These are phyloP conservation scores for Meloidogyne exigua DNA, from an alignment of 1,140 invertebrate genomes.

Conservation along the genomic window DNA sequence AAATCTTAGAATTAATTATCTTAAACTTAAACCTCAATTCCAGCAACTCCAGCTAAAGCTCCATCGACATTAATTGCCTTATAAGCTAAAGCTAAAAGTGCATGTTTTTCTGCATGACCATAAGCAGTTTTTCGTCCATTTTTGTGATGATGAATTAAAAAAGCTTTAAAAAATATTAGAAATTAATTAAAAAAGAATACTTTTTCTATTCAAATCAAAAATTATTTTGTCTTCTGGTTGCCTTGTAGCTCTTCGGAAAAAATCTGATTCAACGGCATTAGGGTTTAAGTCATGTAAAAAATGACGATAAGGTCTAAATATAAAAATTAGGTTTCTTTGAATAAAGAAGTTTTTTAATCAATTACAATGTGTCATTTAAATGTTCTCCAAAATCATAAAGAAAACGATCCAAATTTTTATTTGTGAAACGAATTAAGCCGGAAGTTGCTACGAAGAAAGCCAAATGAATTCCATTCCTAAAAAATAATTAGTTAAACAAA, in stretches of 20 bases:
- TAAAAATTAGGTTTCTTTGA: too few relatives aligned
- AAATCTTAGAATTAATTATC: too few relatives aligned
- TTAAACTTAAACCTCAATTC: conserved; percentile 61
- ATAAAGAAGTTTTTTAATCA: too few relatives aligned
- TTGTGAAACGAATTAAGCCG: conserved; percentile 59
- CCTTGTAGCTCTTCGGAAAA: conserved; percentile 57
- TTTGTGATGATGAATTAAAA: conserved; percentile 57
- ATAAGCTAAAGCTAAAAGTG: conserved; percentile 53
- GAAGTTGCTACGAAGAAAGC: conserved; percentile 60
- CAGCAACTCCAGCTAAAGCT: conserved; percentile 58
- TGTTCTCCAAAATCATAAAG: conserved; percentile 37
- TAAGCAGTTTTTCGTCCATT: conserved; percentile 44
- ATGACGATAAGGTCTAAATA: conserved; percentile 57
- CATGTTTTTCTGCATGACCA: conserved; percentile 56
- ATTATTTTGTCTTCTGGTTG: conserved; percentile 56
- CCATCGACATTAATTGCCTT: conserved; percentile 57
- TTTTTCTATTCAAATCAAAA: conserved; percentile 56
- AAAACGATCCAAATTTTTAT: conserved; percentile 53
- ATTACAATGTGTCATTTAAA: neutral
- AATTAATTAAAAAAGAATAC: conserved; percentile 29
- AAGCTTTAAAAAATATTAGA: conserved; percentile 40
- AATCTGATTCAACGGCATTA: conserved; percentile 54
- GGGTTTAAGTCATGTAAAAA: conserved; percentile 55
- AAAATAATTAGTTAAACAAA: neutral
- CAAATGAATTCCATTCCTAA: conserved; percentile 56